Percentiles rank a stretch among this genome's conserved stretches.
phyloP scores from a whole-genome alignment of 2,888 invertebrate genomes.

The Helleia helle region DNA sequence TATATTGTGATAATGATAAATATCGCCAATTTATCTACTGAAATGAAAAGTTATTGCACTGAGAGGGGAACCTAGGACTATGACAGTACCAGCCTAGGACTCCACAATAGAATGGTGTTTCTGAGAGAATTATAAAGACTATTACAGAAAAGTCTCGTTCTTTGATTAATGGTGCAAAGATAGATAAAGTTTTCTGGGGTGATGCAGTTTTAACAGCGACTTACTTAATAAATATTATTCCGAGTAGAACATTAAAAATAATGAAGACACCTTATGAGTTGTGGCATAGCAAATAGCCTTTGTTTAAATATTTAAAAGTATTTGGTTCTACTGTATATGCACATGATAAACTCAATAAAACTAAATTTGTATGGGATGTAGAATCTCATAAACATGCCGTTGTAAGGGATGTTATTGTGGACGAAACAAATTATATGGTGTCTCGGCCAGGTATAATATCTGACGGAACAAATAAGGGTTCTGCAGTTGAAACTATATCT shows the following conservation, averaged over 20 bases:
- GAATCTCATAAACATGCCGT: constrained; percentile 27
- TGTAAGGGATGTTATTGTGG: constrained; percentile 33
- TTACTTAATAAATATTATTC: constrained; percentile 32
- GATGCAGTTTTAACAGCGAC: constrained; percentile 36
- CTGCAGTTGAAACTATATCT: constrained; percentile 14
- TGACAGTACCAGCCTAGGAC: no score
- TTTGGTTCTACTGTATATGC: constrained; percentile 34
- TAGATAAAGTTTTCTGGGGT: constrained; percentile 34
- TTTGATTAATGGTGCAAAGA: constrained; percentile 28
- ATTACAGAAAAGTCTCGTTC: constrained; percentile 36
- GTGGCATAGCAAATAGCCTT: constrained; percentile 35
- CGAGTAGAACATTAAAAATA: constrained; percentile 14
- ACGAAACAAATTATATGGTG: constrained; percentile 28
- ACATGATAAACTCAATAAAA: constrained; percentile 30
- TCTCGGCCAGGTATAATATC: constrained; percentile 21
- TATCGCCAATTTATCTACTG: no score
- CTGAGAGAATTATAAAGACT: constrained; percentile 36
- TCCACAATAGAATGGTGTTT: constrained; percentile 36
- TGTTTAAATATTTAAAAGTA: constrained; percentile 28
- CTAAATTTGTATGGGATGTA: constrained; percentile 31
- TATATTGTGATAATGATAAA: no score
- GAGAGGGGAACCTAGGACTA: no score
- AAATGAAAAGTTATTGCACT: no score
- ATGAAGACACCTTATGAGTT: constrained; percentile 38
- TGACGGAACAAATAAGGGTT: constrained; percentile 14